Evolutionary conservation across 2,888 invertebrate genomes (phyloP), one percentile per base, ranked within the genome.

Genomic region (Drosophila kanekoi): DNA sequence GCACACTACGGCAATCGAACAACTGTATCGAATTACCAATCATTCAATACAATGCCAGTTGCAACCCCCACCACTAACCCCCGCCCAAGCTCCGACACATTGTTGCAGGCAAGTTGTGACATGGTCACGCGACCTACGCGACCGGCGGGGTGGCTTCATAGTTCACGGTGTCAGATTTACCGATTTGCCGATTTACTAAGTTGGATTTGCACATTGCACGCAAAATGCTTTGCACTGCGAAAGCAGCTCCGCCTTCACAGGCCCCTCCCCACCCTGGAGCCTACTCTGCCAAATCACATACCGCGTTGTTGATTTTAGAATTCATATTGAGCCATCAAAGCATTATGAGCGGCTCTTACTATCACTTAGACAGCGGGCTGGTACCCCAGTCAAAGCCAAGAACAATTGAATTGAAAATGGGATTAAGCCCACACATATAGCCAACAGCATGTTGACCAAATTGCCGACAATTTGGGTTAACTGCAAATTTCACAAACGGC

Each of bases 11-110:
- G 52, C 81, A 79, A 81, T 72, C 79, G 79, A 78, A 80, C 89
- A 83, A 84, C 82, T 87, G 85, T 87, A 90, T 88, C 90, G 89
- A 90, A 89, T 88, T 90, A 87, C 89, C 82, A 87, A 88, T 86
- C 89, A 88, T 83, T 78, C 83, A 77, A 76, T 77, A 78, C 87
- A 82, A 85, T 59, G 63, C 62, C 16, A 43, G 41, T 49, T 47
- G 28, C 20, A 14, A 48, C 13, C 44, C 52, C 51, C 28, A 8
- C 28, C 8, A 28, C 28, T 28, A 38, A 23, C 43, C 45, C 32
- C 43, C 51, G 4, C 14, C 38, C 41, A 35, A 8, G 13, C 28
- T n/a, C 43, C 38, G 38, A 47, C 70, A 53, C 64, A 32, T 51
- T 40, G 33, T 43, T 14, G 23, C 45, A 52, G 64, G 20, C 72